A percentile compares a stretch with the other conserved stretches of the same genome.
phyloP scores from a whole-genome alignment of 2,888 invertebrate genomes.

The Apoda limacodes region DNA sequence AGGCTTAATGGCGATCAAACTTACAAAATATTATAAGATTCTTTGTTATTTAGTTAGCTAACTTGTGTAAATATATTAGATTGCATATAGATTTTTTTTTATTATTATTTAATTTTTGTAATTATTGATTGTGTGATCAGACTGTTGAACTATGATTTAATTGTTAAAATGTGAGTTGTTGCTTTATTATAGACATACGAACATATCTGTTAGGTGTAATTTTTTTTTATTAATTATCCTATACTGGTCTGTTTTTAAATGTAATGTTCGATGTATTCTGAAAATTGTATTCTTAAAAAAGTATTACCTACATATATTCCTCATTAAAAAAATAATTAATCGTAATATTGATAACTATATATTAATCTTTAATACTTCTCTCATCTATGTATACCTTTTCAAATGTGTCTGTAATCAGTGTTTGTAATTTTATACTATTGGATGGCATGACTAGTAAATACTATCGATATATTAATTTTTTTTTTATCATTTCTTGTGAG shows the following conservation, averaged over 20 bases:
- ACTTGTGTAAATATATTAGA: slow-evolving; percentile 67
- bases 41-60: slow-evolving; percentile 70
- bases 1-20: slow-evolving; percentile 45
- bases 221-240: slow-evolving; percentile 34
- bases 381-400: slow-evolving; percentile 39
- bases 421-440: no score
- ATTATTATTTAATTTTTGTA: slow-evolving; percentile 51
- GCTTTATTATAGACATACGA: slow-evolving; percentile 53
- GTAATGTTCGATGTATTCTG: no score
- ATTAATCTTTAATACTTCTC: slow-evolving; percentile 34
- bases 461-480: no score
- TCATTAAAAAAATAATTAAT: no score
- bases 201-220: slow-evolving; percentile 58
- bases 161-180: slow-evolving; percentile 65
- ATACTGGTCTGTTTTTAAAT: slow-evolving; percentile 37
- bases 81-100: slow-evolving; percentile 54
- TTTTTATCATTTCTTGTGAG: no score
- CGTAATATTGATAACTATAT: no score
- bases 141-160: slow-evolving; percentile 67
- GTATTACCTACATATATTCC: no score
- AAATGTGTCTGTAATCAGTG: slow-evolving; percentile 61
- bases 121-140: slow-evolving; percentile 58
- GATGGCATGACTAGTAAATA: no score
- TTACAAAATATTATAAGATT: no score
- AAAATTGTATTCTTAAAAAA: no score